Evolutionary conservation across 2,797 vertebrate genomes (phyloP).

Genomic region (Calcarius lapponicus): DNA sequence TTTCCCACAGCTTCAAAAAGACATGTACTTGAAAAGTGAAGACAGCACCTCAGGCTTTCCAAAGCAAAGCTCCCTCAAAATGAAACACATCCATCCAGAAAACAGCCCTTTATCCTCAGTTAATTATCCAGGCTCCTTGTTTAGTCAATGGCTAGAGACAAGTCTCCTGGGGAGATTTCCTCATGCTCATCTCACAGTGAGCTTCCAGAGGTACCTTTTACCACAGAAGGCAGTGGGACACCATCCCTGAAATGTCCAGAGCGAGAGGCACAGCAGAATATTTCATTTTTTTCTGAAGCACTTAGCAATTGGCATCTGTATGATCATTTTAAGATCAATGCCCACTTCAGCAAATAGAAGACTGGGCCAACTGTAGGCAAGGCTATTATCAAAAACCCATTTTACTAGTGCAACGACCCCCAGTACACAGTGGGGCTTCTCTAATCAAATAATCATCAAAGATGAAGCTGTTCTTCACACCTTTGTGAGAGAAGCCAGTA

Average conservation of each 20-base stretch:
- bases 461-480: neutral
- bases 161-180: neutral
- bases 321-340: neutral
- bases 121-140: neutral
- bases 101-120: neutral
- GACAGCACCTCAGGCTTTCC: neutral
- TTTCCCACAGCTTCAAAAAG: neutral
- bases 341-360: neutral
- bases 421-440: neutral
- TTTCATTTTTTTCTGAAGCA: neutral
- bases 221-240: neutral
- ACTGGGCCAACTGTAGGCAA: neutral
- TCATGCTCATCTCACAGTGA: neutral
- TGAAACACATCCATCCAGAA: neutral
- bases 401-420: neutral
- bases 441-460: neutral
- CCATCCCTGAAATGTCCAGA: neutral
- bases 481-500: neutral
- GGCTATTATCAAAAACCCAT: neutral
- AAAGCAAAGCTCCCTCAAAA: neutral
- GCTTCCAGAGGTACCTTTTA: neutral
- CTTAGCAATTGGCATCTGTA: neutral
- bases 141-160: neutral
- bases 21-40: neutral
- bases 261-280: neutral